phyloP scores from a whole-genome alignment of 2,113 vertebrate species.

The Suncus etruscus region DNA sequence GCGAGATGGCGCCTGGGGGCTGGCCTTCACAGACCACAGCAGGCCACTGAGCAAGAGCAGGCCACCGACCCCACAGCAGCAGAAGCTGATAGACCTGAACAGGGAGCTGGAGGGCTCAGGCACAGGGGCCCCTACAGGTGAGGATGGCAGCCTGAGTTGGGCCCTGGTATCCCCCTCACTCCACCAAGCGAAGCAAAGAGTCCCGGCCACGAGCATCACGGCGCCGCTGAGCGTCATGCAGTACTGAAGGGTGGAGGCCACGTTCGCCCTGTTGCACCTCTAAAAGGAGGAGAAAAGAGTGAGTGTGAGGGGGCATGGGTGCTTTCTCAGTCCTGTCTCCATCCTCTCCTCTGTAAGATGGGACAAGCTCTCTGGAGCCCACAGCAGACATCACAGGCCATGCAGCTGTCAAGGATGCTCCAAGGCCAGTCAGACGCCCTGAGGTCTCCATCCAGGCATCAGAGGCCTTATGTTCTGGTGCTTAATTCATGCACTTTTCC shows the following conservation, averaged over 20 bases:
- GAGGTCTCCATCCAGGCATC: background rate
- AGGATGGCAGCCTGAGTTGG: slow-evolving; percentile 9
- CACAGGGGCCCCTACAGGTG: accelerated
- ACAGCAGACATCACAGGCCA: too few species aligned
- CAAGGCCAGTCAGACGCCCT: too few species aligned
- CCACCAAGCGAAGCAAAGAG: slow-evolving; percentile 88
- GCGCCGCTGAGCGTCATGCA: slow-evolving; percentile 81
- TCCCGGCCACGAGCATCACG: slow-evolving; percentile 84
- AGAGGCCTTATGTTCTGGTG: background rate
- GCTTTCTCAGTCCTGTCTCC: background rate
- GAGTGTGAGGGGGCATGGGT: background rate
- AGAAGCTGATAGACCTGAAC: slow-evolving; percentile 86
- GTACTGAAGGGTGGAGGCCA: slow-evolving; percentile 79
- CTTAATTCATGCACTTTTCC: too few species aligned
- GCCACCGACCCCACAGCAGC: slow-evolving; percentile 84
- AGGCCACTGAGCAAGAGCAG: slow-evolving; percentile 86
- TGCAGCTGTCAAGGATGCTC: too few species aligned
- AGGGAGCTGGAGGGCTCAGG: slow-evolving; percentile 68
- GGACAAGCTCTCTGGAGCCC: too few species aligned
- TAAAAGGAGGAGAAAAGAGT: slow-evolving; percentile 13
- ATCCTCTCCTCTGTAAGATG: background rate
- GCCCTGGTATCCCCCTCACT: slow-evolving; percentile 76
- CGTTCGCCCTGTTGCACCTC: slow-evolving; percentile 1
- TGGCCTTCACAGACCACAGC: slow-evolving; percentile 85
- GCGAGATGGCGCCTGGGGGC: slow-evolving; percentile 74